A percentile compares a stretch with the other conserved stretches of the same genome.
Evolutionary conservation across 2,888 invertebrate species (phyloP).

Genomic region (Ectemnius continuus): DNA sequence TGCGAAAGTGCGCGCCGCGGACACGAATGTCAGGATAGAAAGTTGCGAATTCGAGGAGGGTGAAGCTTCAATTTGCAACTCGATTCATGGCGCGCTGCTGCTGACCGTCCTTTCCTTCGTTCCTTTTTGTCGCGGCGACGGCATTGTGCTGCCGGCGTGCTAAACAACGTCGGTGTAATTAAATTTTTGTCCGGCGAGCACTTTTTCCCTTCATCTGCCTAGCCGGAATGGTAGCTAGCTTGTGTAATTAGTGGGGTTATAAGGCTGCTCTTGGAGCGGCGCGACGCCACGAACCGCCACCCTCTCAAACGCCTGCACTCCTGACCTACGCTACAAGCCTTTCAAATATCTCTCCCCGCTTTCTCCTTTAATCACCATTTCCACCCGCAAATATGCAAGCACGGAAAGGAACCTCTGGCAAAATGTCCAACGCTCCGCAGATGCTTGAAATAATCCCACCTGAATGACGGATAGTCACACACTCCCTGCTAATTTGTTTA

Average conservation of each 20-base stretch:
- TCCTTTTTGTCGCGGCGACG: conserved; percentile 19
- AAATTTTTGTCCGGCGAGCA: conserved; percentile 42
- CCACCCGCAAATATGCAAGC: too few species aligned
- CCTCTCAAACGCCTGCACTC: neutral
- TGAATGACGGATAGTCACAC: neutral
- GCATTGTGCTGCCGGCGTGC: conserved; percentile 4
- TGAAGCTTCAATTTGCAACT: conserved; percentile 36
- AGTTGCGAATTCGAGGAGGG: neutral
- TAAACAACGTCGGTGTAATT: conserved; percentile 57
- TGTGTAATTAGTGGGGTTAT: conserved; percentile 45
- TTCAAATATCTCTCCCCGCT: neutral
- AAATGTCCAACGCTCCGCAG: neutral
- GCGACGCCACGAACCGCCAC: conserved; percentile 18
- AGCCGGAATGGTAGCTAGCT: conserved; percentile 31
- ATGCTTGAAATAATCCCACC: neutral
- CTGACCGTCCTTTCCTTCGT: conserved; percentile 5
- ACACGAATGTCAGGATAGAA: neutral
- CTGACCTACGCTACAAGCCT: neutral
- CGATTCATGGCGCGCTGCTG: conserved; percentile 30
- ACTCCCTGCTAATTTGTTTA: too few species aligned
- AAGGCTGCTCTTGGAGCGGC: conserved; percentile 31
- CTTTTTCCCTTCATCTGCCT: conserved; percentile 35
- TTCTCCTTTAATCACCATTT: neutral
- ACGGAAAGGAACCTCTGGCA: neutral
- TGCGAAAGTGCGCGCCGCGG: neutral